Conservation (phyloP, 2,888 invertebrate species). For the Sminthurides aquaticus region DNA sequence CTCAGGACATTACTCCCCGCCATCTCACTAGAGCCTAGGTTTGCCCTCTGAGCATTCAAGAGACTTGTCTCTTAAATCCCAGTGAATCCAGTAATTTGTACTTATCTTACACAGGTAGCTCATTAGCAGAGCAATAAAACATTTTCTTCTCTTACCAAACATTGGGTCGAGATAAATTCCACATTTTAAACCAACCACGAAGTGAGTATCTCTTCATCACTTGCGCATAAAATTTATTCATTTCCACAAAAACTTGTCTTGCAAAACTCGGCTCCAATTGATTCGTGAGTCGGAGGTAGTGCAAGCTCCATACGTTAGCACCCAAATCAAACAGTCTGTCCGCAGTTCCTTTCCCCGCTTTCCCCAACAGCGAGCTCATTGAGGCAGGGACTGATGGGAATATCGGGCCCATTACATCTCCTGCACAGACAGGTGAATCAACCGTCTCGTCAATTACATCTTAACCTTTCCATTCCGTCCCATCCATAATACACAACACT, state of each 20-base stretch:
- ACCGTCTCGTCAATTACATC: no score
- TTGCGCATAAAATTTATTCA: constrained; percentile 46
- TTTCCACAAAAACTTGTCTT: constrained; percentile 47
- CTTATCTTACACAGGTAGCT: no score
- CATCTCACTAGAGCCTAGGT: no score
- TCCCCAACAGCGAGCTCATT: constrained; percentile 46
- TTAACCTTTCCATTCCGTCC: no score
- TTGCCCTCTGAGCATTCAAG: no score
- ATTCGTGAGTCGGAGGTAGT: constrained; percentile 52
- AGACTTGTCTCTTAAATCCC: no score
- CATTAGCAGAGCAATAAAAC: neutral
- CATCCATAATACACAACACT: no score
- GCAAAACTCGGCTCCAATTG: constrained; percentile 48
- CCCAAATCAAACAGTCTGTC: constrained; percentile 53
- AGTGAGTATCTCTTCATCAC: constrained; percentile 46
- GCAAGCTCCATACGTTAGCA: constrained; percentile 51
- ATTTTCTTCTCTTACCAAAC: constrained; percentile 47
- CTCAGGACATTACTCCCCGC: no score
- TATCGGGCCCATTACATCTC: constrained; percentile 53
- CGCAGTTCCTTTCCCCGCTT: constrained; percentile 51
- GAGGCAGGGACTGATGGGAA: constrained; percentile 47
- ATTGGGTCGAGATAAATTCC: constrained; percentile 47
- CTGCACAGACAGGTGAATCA: constrained; percentile 45
- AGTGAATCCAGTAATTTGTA: no score
- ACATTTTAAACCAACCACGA: constrained; percentile 47